Evolutionary conservation across 2,113 vertebrate species (phyloP), one percentile per base, ranked within the genome.

Genomic region (Podarcis raffonei): DNA sequence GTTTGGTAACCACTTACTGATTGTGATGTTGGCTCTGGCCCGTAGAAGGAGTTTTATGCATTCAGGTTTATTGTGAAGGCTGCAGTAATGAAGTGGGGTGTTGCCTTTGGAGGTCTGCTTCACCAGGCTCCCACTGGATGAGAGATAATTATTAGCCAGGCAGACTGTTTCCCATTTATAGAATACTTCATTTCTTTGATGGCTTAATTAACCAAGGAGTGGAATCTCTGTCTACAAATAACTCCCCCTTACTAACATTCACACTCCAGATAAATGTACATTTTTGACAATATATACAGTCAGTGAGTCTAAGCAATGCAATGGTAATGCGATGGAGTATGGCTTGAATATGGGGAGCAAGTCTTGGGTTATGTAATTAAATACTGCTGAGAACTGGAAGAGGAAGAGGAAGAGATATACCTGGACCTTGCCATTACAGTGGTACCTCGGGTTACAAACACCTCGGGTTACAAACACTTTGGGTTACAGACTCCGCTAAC

Each of bases 21-120:
- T 94, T 86, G 92, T 59, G n/a, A 92, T 93, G 89, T 94, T 96
- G 93, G 95, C 96, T 93, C 96, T 97, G 90, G 96, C 96, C 86
- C 95, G 91, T 74, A 97, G 93, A 72, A 97, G 95, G 85, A 97
- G 95, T 88, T 97, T 97, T 90, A 96, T 93, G 90, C 97, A 95
- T 88, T 97, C 92, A 0, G 95, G 95, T 90, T 96, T 97, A 91
- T 97, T 96, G 90, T 97, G 95, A 66, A 92, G 89, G 88, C 96
- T 96, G 92, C 95, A 96, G 93, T 97, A 97, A 90, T 97, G 97
- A 87, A 97, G 89, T 0, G 96, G 90, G 0, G 94, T 96, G 93
- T 97, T 97, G 7, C 96, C 96, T 22, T 86, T 91, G 0, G 12
- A 39, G 0, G 95, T 97, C 93, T 87, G 95, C 59, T 89, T 95